These are phyloP conservation scores for Sceliomorpha sp. DNA, from an alignment of 2,888 invertebrate species.

Conservation along the genomic window DNA sequence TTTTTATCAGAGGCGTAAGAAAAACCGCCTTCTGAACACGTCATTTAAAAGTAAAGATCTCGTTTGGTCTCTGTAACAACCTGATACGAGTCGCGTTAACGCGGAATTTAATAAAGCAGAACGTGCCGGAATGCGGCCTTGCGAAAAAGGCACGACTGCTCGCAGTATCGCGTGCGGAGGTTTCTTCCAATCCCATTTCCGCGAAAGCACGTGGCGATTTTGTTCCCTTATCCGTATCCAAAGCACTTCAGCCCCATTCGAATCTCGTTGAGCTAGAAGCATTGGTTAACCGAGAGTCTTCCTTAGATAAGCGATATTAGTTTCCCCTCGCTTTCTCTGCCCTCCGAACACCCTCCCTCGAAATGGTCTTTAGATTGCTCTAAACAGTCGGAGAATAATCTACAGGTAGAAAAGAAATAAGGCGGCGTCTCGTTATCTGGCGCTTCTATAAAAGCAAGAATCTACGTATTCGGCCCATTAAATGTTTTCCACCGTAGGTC, in stretches of 20 bases:
- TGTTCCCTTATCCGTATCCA: neutral
- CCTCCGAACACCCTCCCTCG: too few species aligned
- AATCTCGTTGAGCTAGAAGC: neutral
- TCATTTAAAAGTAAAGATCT: too few species aligned
- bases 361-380: neutral
- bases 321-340: too few species aligned
- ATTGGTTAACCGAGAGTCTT: conserved; percentile 1
- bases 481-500: conserved; percentile 1
- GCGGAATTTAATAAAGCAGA: too few species aligned
- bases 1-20: too few species aligned
- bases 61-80: too few species aligned
- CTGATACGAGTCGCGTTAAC: too few species aligned
- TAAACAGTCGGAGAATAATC: conserved; percentile 1
- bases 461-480: neutral
- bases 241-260: neutral
- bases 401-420: too few species aligned
- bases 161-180: neutral
- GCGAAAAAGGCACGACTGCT: too few species aligned
- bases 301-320: conserved; percentile 3
- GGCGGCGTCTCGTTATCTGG: neutral
- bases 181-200: neutral
- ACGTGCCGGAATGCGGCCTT: too few species aligned
- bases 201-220: neutral
- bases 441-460: neutral
- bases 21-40: too few species aligned